phyloP scores from a whole-genome alignment of 2,888 invertebrate genomes.

The Drosophila paranaensis region DNA sequence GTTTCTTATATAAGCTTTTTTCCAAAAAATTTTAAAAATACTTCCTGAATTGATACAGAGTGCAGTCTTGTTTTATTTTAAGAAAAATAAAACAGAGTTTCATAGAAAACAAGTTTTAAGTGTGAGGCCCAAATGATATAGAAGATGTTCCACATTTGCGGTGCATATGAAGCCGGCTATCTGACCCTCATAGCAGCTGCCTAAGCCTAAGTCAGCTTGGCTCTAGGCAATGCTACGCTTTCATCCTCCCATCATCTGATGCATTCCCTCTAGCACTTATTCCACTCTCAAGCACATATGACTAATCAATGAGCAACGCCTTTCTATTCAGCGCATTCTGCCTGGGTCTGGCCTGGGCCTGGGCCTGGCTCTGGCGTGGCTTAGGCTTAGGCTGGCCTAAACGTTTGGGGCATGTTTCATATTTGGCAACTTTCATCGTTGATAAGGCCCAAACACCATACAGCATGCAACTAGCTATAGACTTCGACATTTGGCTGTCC shows the following conservation, averaged over 20 bases:
- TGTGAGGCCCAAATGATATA: too few species aligned
- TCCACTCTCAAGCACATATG: conserved; percentile 43
- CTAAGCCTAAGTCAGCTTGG: not conserved
- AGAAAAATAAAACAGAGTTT: too few species aligned
- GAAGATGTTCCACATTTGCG: too few species aligned
- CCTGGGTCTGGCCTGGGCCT: conserved; percentile 26
- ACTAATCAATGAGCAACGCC: conserved; percentile 80
- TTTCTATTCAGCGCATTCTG: conserved; percentile 53
- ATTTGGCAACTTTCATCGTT: conserved; percentile 78
- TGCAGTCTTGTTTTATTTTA: too few species aligned
- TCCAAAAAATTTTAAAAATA: too few species aligned
- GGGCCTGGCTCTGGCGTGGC: not conserved
- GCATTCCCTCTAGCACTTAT: conserved; percentile 31
- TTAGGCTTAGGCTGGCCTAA: conserved; percentile 2
- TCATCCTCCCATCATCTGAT: conserved; percentile 9
- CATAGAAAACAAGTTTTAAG: too few species aligned
- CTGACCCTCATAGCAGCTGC: not conserved
- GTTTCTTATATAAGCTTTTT: too few species aligned
- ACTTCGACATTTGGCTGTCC: conserved; percentile 13
- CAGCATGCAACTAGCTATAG: not conserved
- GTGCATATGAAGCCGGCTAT: too few species aligned
- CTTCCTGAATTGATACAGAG: too few species aligned
- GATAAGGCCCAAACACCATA: conserved; percentile 62
- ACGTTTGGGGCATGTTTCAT: conserved; percentile 44
- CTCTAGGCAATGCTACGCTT: conserved; percentile 27